Evolutionary conservation across 2,113 vertebrate species (phyloP).

Genomic region (Cynocephalus volans): DNA sequence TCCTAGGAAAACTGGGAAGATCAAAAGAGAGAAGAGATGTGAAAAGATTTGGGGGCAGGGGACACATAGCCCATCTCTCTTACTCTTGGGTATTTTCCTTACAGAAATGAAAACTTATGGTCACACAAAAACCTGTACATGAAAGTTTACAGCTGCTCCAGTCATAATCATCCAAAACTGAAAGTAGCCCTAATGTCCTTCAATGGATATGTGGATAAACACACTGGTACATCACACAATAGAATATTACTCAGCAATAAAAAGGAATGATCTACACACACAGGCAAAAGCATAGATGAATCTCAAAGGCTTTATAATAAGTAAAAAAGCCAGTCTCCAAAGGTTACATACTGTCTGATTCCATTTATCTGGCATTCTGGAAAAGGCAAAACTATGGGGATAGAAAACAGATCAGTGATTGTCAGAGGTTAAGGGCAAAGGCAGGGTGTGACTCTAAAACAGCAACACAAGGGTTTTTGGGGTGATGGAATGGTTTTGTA

Average conservation of each 20-base stretch:
- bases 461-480: no score
- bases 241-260: not conserved
- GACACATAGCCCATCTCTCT: not conserved
- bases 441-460: not conserved
- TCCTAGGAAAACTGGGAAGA: not conserved
- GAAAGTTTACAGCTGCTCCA: not conserved
- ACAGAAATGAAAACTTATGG: not conserved
- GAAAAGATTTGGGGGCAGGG: not conserved
- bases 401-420: not conserved
- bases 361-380: not conserved
- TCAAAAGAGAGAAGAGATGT: not conserved
- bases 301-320: not conserved
- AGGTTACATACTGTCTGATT: not conserved
- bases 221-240: not conserved
- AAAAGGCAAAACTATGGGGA: not conserved
- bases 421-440: not conserved
- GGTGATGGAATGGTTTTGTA: not conserved
- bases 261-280: not conserved
- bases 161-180: not conserved
- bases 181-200: conserved; percentile 20
- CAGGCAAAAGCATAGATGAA: not conserved
- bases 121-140: not conserved
- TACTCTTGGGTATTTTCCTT: not conserved
- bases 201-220: not conserved
- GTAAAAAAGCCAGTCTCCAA: not conserved